phyloP scores from a whole-genome alignment of 2,797 vertebrate genomes.

The Characodon lateralis region DNA sequence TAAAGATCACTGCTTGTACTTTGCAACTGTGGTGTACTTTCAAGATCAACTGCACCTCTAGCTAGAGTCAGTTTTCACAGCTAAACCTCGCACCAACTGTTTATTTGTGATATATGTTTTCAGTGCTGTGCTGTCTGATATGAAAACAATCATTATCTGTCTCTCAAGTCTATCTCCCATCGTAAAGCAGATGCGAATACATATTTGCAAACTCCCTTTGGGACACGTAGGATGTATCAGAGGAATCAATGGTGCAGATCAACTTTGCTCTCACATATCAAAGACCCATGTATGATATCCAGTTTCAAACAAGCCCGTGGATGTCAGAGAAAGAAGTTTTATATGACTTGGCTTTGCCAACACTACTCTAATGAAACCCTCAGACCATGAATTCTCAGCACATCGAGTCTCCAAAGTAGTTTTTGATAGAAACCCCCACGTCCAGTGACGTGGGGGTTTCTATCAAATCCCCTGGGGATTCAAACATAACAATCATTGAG shows the following conservation, averaged over 20 bases:
- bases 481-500: slow-evolving; percentile 63
- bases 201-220: slow-evolving; percentile 4
- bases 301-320: slow-evolving; percentile 48
- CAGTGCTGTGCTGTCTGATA: slow-evolving; percentile 9
- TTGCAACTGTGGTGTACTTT: slow-evolving; percentile 13
- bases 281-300: slow-evolving; percentile 57
- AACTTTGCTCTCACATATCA: slow-evolving; percentile 66
- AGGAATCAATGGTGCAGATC: slow-evolving; percentile 36
- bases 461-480: slow-evolving; percentile 33
- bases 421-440: slow-evolving; percentile 46
- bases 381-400: slow-evolving; percentile 35
- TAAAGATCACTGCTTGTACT: neutral
- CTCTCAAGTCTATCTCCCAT: neutral
- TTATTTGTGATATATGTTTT: slow-evolving; percentile 1
- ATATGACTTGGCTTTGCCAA: slow-evolving; percentile 49
- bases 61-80: neutral
- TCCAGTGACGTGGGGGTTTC: neutral
- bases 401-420: slow-evolving; percentile 11
- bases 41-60: neutral
- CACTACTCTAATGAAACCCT: slow-evolving; percentile 60
- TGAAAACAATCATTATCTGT: neutral
- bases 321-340: slow-evolving; percentile 29
- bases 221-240: slow-evolving; percentile 14
- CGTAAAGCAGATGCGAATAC: neutral
- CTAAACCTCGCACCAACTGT: neutral